These are phyloP conservation scores for Hoplodrina blanda DNA, from an alignment of 2,888 invertebrate genomes.

Conservation along the genomic window DNA sequence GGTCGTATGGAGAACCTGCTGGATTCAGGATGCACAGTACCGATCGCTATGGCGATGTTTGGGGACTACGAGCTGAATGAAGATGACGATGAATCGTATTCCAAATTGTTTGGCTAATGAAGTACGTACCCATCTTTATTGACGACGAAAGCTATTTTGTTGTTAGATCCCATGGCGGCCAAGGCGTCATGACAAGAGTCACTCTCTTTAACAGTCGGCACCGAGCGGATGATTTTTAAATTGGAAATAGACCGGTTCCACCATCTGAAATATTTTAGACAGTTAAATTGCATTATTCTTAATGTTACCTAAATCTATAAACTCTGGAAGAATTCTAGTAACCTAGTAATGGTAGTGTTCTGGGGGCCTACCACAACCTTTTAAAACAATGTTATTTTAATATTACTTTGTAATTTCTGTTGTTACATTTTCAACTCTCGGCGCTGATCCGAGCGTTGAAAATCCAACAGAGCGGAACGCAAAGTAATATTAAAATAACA, in stretches of 20 bases:
- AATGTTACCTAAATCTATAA: too few relatives aligned
- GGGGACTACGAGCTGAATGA: background rate
- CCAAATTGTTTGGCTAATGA: background rate
- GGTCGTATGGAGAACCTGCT: too few relatives aligned
- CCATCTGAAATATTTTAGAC: conserved; percentile 91
- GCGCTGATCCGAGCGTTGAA: too few relatives aligned
- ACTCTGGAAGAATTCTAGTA: too few relatives aligned
- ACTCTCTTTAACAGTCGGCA: conserved; percentile 86
- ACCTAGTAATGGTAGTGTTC: too few relatives aligned
- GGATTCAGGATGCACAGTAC: too few relatives aligned
- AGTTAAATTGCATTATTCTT: background rate
- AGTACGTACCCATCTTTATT: conserved; percentile 80
- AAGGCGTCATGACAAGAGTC: conserved; percentile 65
- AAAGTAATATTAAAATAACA: too few relatives aligned
- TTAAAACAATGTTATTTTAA: too few relatives aligned
- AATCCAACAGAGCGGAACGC: too few relatives aligned
- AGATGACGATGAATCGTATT: background rate
- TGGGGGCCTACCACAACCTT: too few relatives aligned
- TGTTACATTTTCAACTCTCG: too few relatives aligned
- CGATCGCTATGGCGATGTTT: background rate
- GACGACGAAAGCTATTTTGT: conserved; percentile 67
- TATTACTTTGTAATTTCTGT: too few relatives aligned
- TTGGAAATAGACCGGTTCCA: conserved; percentile 90
- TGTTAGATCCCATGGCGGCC: conserved; percentile 67
- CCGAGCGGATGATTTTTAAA: conserved; percentile 64